Evolutionary conservation across 1,140 invertebrate genomes (phyloP), one percentile per base, ranked within the genome.

Genomic region (Heliconius nattereri): DNA sequence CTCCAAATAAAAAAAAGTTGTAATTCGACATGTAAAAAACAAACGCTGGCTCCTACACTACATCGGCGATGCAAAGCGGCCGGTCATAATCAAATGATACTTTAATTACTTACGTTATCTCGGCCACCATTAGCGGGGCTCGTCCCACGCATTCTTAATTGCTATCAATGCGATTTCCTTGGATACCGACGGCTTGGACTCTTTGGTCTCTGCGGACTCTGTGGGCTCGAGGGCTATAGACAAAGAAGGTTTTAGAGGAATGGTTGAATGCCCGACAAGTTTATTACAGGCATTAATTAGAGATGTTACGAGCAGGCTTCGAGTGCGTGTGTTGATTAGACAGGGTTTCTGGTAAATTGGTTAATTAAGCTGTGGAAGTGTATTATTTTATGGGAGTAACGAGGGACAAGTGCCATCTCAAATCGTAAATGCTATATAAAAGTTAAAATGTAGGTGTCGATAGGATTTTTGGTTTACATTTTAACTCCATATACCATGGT

Each of bases 51-150:
- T 85, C 85, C 78, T 73, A 73, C 80, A 57, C 84, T 85, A 86
- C 71, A 26, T 26, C 87, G 84, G 87, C 78, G 71, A 75, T 82
- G 87, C 85, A 87, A 90, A 89, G 87, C 82, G 75, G 52, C 75
- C 83, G 83, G 73, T 81, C 79, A 85, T 88, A 91, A 91, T 89
- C 85, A 86, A 88, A 90, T 90, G 89, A 89, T 90, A 88, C 86
- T 86, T 91, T 91, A 91, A 91, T 91, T 90, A 89, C 84, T 54
- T 66, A 79, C 79, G 83, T 86, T 91, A 90, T 91, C 88, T 87
- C 81, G 76, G 32, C 77, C 74, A 84, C 87, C 89, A 91, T 90
- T 90, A 89, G 87, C 81, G 77, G 81, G 73, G 45, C 45, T 74
- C 86, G 78, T 82, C 88, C 88, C 86, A 89, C 88, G 88, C 85